Conservation (phyloP, 2,113 vertebrate genomes). For the Ceyx margarethae region DNA sequence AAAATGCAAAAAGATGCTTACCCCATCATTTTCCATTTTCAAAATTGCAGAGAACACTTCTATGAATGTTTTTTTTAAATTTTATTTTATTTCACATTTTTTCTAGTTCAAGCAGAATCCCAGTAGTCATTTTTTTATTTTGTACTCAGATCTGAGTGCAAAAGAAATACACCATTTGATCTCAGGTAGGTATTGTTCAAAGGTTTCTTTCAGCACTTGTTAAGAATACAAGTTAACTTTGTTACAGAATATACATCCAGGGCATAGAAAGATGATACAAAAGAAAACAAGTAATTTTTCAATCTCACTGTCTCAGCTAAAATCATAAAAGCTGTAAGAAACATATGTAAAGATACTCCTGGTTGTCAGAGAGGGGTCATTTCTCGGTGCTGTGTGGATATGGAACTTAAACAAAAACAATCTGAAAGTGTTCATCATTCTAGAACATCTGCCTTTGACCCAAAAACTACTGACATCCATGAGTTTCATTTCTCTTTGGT, state of each 20-base stretch:
- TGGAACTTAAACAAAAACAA: conserved; percentile 8
- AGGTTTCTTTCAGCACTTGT: background rate
- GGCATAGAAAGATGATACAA: background rate
- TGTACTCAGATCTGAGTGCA: background rate
- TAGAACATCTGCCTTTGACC: conserved; percentile 31
- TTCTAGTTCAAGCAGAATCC: background rate
- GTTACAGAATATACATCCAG: background rate
- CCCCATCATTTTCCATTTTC: background rate
- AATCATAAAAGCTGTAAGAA: background rate
- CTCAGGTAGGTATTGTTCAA: conserved; percentile 17
- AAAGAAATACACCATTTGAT: conserved; percentile 11
- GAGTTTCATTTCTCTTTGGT: conserved; percentile 56
- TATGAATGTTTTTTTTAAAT: background rate
- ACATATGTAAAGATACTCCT: background rate
- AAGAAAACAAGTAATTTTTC: conserved; percentile 30
- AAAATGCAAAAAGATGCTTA: background rate
- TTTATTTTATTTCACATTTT: background rate
- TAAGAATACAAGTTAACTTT: conserved; percentile 37
- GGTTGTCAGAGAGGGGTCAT: background rate
- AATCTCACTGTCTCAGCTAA: background rate
- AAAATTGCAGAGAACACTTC: background rate
- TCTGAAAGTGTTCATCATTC: background rate
- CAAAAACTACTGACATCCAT: conserved; percentile 40
- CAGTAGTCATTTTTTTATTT: background rate
- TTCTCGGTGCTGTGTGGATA: background rate